Evolutionary conservation across 2,888 invertebrate species (phyloP), one percentile per base, ranked within the genome.

Genomic region (Mesorhabditis sp.): DNA sequence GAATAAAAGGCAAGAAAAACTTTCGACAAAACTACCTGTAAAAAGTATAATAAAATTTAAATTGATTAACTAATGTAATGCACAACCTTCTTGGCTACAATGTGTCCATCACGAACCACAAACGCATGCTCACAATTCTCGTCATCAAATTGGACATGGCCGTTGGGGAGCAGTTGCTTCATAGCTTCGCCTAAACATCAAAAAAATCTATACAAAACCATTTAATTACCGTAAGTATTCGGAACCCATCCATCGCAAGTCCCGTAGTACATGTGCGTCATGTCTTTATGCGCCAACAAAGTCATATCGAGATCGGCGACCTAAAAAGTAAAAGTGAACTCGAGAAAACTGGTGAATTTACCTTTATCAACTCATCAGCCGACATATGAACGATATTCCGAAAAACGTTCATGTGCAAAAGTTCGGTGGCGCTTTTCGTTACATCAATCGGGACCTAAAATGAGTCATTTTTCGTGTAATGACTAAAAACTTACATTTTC

Each of bases 161-260:
- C 75, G 62, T 74, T 73, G 5, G 74, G 67, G 65, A 78, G 45
- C 5, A 70, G 50, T 42, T 73, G 68, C 61, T 70, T 70, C 77
- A 78, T 78, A 43, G 67, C 70, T 6, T 72, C 50, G 7, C 68
- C 74, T 72, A 44, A 45, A 74, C 65, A 43, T 15, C 5, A 43
- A 10, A 13, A 67, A 41, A 41, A 7, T 15, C 64, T 41, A n/a
- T 63, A n/a, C 64, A 66, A 66, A 28, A 28, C 28, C 41, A 50
- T 50, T 50, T 50, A 50, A 50, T 66, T 67, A 72, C 80, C 80
- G 67, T 76, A 78, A 13, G 74, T 69, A 4, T 78, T 58, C 0
- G 82, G 82, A 50, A 75, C 75, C 81, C 81, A 81, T 45, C 77
- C 78, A 65, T 81, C 81, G 10, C 72, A 73, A n/a, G 73, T 73